Evolutionary conservation across 2,888 invertebrate genomes (phyloP), one percentile per base, ranked within the genome.

Genomic region (Drosophila acutilabella): DNA sequence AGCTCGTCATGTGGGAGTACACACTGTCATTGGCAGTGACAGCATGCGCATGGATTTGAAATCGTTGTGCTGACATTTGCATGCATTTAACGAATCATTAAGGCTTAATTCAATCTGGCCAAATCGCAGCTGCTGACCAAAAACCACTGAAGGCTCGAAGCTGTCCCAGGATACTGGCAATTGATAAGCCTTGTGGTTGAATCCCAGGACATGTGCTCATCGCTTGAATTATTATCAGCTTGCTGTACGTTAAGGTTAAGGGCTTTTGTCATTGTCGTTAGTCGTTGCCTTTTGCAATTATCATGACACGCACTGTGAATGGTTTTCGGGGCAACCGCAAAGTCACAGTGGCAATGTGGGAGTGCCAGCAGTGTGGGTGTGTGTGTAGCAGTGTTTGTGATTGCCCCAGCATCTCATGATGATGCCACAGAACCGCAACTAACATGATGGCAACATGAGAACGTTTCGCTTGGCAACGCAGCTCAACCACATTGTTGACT

Each of bases 211-310:
- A 78, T 62, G 74, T 60, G 64, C 59, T 74, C 71, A 69, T 68
- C 61, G 88, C 56, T 75, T 86, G 81, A 85, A 89, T 89, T 85
- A 85, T 85, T 85, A 86, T 85, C 89, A 74, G 81, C 78, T 77
- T 80, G 89, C 80, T 80, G 80, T 64, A 62, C 73, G 79, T 70
- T 83, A 57, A 30, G 30, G 30, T 30, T 30, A 30, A 30, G 30
- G 30, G 47, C 66, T 51, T 42, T 61, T 47, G 62, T 23, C 30
- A 18, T 42, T 42, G 33, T 16, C 26, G 26, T 38, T 41, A 36
- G 42, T 62, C 33, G 20, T 64, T 56, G 67, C 59, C 64, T 60
- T 71, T 89, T 71, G 87, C 90, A 89, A 85, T 89, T 89, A 89
- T 88, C 84, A 82, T 72, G 83, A 71, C 61, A 80, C 74, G 71